Conservation (phyloP, 2,113 vertebrate genomes). For the Thymallus thymallus region DNA sequence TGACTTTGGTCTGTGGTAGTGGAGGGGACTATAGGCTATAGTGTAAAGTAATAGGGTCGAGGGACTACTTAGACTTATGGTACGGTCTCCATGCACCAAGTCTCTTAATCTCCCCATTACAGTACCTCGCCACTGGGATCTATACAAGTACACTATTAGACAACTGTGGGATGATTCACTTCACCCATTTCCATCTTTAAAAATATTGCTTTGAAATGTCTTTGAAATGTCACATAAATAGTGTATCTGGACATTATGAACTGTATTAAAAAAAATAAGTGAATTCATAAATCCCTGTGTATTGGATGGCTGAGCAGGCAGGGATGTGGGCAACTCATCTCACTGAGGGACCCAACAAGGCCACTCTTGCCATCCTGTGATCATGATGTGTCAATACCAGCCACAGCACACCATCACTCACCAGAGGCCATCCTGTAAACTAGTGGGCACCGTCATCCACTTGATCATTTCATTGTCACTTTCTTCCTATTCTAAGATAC, state of each 20-base stretch:
- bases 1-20: conserved; percentile 23
- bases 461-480: background rate
- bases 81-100: background rate
- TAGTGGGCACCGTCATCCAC: background rate
- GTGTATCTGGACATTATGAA: background rate
- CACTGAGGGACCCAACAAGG: background rate
- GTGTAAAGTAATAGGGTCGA: too few relatives aligned
- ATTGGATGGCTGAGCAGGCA: background rate
- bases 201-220: background rate
- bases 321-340: background rate
- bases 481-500: background rate
- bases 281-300: background rate
- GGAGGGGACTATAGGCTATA: too few relatives aligned
- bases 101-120: background rate
- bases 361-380: background rate
- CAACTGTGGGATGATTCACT: too few relatives aligned
- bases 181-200: background rate
- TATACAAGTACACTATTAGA: background rate
- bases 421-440: background rate
- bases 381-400: background rate
- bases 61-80: too few relatives aligned
- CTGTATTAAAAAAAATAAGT: background rate
- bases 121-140: background rate
- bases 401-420: background rate
- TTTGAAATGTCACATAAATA: background rate